Percentiles rank a stretch among this genome's conserved stretches.
These are phyloP conservation scores for Cirrhinus molitorella DNA, from an alignment of 2,797 vertebrate genomes.

Conservation along the genomic window DNA sequence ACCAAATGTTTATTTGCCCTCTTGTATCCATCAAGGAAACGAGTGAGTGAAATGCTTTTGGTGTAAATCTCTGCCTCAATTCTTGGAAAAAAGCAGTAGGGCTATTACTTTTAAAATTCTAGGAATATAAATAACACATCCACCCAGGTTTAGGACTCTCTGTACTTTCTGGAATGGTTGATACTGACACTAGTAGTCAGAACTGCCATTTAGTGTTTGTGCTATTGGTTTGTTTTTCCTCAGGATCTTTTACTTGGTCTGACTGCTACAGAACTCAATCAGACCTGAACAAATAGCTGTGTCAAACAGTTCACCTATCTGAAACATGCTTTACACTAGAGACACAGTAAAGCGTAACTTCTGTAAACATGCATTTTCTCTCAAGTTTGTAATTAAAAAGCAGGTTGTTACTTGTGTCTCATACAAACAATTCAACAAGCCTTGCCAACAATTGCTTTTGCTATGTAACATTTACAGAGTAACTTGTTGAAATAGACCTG, in stretches of 20 bases:
- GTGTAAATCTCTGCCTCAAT: constrained; percentile 7
- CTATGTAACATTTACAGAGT: constrained; percentile 1
- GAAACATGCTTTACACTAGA: neutral
- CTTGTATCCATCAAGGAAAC: constrained; percentile 8
- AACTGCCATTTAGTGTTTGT: neutral
- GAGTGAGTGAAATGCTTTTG: neutral
- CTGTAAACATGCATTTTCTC: constrained; percentile 18
- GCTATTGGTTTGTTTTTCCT: neutral
- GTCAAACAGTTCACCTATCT: neutral
- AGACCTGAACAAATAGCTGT: constrained; percentile 16
- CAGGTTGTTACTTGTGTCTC: neutral
- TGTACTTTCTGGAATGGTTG: constrained; percentile 18
- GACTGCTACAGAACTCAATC: neutral
- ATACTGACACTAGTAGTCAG: neutral
- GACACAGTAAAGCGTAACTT: neutral
- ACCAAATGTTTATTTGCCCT: constrained; percentile 24
- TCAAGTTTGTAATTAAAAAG: neutral
- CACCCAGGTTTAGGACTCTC: constrained; percentile 17
- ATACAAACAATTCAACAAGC: neutral
- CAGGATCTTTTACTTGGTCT: neutral
- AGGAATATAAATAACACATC: constrained; percentile 25
- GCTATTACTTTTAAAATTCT: constrained; percentile 11
- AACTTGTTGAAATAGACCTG: neutral
- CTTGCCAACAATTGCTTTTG: neutral
- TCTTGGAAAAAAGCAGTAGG: neutral